These are phyloP conservation scores for Phyllostomus hastatus DNA, from an alignment of 2,113 vertebrate species.

Conservation along the genomic window DNA sequence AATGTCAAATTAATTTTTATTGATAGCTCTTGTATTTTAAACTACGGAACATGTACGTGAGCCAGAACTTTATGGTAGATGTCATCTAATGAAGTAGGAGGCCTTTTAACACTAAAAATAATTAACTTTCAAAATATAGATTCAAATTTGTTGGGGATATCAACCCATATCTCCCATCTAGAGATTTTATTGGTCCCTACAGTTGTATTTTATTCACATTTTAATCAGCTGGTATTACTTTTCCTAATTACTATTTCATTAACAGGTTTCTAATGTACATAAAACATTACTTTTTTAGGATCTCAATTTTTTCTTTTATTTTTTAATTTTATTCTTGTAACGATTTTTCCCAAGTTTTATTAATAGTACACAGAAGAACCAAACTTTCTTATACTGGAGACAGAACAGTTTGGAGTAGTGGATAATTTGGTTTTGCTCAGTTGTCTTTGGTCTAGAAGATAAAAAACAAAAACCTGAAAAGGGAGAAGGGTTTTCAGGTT, in stretches of 20 bases:
- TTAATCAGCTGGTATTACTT: not conserved
- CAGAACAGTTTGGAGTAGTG: too few relatives aligned
- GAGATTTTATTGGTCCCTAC: not conserved
- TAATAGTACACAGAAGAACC: too few relatives aligned
- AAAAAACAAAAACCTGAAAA: too few relatives aligned
- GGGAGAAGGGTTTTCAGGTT: too few relatives aligned
- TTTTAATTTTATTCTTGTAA: too few relatives aligned
- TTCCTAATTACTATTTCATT: not conserved
- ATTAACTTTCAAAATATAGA: conserved; percentile 4
- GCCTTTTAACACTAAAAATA: not conserved
- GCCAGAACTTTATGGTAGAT: not conserved
- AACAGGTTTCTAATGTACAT: not conserved
- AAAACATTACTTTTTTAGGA: not conserved
- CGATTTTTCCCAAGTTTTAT: too few relatives aligned
- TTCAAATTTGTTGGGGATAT: not conserved
- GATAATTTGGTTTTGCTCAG: too few relatives aligned
- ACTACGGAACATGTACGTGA: not conserved
- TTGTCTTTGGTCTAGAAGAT: too few relatives aligned
- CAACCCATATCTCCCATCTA: not conserved
- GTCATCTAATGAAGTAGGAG: not conserved
- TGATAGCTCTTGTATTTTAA: conserved; percentile 36
- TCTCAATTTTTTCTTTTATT: too few relatives aligned
- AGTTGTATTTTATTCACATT: not conserved
- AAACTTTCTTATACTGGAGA: too few relatives aligned
- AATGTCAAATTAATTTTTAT: not conserved